Percentiles rank a stretch among this genome's conserved stretches.
Conservation (phyloP, 2,113 vertebrate genomes). For the Edolisoma coerulescens region DNA sequence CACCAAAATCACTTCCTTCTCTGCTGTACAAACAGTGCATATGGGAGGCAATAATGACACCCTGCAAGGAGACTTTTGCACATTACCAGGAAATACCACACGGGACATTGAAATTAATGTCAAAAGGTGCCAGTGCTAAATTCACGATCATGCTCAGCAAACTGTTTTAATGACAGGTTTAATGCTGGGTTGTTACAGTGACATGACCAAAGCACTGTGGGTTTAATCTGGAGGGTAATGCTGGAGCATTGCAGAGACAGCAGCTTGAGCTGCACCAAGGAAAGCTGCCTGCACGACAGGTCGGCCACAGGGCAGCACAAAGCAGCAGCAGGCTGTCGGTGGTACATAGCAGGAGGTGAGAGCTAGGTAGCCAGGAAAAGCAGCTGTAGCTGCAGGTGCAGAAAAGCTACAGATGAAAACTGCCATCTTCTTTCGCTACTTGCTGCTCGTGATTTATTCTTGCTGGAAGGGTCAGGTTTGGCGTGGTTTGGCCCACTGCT, state of each 20-base stretch:
- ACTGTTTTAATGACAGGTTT: slow-evolving; percentile 62
- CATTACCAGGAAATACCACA: slow-evolving; percentile 3
- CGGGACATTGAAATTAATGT: slow-evolving; percentile 46
- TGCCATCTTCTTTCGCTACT: neutral
- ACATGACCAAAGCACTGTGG: slow-evolving; percentile 34
- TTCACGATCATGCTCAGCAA: slow-evolving; percentile 47
- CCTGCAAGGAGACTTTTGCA: neutral
- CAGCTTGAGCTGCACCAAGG: neutral
- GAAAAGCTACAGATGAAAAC: neutral
- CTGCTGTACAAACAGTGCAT: neutral
- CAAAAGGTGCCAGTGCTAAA: slow-evolving; percentile 43
- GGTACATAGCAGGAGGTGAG: slow-evolving; percentile 33
- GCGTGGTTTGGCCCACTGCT: slow-evolving; percentile 18
- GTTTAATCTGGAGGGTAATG: slow-evolving; percentile 49
- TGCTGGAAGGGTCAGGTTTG: slow-evolving; percentile 15
- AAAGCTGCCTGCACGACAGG: neutral
- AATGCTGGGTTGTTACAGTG: slow-evolving; percentile 52
- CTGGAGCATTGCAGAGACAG: neutral
- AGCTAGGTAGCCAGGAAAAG: neutral
- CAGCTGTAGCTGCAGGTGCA: slow-evolving; percentile 25
- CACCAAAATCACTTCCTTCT: neutral
- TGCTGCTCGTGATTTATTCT: neutral
- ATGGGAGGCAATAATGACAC: neutral
- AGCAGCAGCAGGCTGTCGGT: slow-evolving; percentile 39
- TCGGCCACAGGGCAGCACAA: slow-evolving; percentile 29